phyloP scores from a whole-genome alignment of 2,888 invertebrate species.

The Timandra comae region DNA sequence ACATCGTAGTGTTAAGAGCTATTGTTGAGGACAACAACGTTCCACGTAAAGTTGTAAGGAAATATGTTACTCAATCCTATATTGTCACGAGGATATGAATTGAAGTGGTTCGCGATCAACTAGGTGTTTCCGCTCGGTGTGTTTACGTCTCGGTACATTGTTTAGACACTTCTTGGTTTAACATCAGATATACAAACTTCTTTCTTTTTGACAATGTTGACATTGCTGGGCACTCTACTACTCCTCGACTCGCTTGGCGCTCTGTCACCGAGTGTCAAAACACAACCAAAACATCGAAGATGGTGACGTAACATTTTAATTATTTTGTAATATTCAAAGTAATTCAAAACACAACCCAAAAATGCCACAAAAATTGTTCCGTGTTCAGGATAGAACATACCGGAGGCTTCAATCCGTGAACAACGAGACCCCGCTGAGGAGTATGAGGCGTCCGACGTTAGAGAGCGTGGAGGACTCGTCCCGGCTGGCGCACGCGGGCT shows the following conservation, averaged over 20 bases:
- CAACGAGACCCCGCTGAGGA: too few species aligned
- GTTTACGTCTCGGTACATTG: constrained; percentile 41
- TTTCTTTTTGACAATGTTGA: constrained; percentile 14
- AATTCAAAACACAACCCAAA: too few species aligned
- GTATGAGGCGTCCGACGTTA: constrained; percentile 17
- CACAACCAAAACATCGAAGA: constrained; percentile 10
- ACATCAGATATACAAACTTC: constrained; percentile 28
- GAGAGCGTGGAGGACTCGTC: constrained; percentile 26
- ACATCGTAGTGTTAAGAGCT: constrained; percentile 4
- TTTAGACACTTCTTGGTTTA: constrained; percentile 31
- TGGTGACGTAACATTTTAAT: constrained; percentile 23
- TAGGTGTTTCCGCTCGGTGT: constrained; percentile 69
- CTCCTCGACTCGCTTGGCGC: too few species aligned
- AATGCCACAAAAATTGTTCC: too few species aligned
- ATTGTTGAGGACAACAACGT: constrained; percentile 10
- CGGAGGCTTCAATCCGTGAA: too few species aligned
- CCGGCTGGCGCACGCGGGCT: constrained; percentile 26
- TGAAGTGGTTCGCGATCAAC: constrained; percentile 75
- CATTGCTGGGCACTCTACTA: too few species aligned
- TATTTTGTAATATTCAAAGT: too few species aligned
- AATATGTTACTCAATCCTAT: constrained; percentile 69
- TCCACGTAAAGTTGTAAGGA: constrained; percentile 45
- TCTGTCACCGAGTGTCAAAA: constrained; percentile 16
- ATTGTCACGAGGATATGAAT: constrained; percentile 71
- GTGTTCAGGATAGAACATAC: too few species aligned